Evolutionary conservation across 1,140 invertebrate species (phyloP), one percentile per base, ranked within the genome.

Genomic region (Lutraria rhynchaena): DNA sequence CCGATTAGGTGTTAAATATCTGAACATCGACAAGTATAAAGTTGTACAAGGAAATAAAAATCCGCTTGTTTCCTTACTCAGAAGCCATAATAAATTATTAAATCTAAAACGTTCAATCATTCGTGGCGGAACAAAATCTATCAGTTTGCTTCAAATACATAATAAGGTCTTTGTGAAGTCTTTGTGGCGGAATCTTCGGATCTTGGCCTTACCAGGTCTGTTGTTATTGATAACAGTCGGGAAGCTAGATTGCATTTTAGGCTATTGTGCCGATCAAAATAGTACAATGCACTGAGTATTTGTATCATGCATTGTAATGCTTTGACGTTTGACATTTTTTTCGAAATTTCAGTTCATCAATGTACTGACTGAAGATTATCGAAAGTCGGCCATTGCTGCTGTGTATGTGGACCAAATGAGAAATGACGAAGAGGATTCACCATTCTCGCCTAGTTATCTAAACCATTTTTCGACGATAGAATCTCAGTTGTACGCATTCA

Each of bases 401-500:
- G 55, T 74, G n/a, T 74, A 57, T 46, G 35, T 74, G n/a, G 31
- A 58, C n/a, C 55, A 74, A 57, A 44, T 74, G 22, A 31, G 33
- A 1, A 0, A 4, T 9, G 71, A 74, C 41, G 71, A 74, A 24
- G 53, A 41, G 19, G 13, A 24, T 2, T 44, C 55, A 0, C 9
- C 19, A 1, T 60, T 58, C 11, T 58, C 53, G 1, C 71, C 71
- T 3, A 74, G 53, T 44, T 74, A 60, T 24, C 22, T 33, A 15
- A 19, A 15, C 17, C 24, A 60, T 46, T 60, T 74, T 31, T n/a
- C 33, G 33, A 27, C 35, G 0, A 33, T 74, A 74, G 53, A 74
- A 27, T 33, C 71, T 17, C 15, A 60, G 35, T 41, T 74, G 3
- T 74, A 74, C 27, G 29, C 71, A 22, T 46, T 74, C 5, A 41